Evolutionary conservation across 2,797 vertebrate species (phyloP).

Genomic region (Hapalemur alaotrensis): DNA sequence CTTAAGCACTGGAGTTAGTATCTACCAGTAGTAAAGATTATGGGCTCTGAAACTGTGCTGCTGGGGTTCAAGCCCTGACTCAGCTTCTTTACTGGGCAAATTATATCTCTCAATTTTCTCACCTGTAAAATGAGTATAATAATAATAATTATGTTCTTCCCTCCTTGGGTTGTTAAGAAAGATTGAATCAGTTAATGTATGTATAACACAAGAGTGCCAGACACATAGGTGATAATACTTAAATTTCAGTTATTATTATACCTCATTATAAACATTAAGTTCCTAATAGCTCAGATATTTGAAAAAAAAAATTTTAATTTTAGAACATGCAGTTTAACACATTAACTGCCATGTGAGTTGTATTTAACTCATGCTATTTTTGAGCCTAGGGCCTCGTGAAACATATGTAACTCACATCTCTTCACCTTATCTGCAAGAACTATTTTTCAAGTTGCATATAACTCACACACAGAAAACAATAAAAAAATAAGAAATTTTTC

Average conservation of each 20-base stretch:
- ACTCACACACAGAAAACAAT: too few species aligned
- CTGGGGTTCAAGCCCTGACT: neutral
- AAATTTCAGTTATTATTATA: neutral
- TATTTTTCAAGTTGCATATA: too few species aligned
- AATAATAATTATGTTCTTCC: neutral
- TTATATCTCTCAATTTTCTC: neutral
- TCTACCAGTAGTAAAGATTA: neutral
- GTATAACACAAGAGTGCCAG: neutral
- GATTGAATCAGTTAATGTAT: neutral
- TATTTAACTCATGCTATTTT: too few species aligned
- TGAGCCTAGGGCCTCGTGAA: too few species aligned
- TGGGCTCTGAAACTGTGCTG: neutral
- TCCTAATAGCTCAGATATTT: neutral
- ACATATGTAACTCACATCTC: too few species aligned
- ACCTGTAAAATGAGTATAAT: neutral
- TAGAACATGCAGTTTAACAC: neutral
- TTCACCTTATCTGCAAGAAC: too few species aligned
- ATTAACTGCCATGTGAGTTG: too few species aligned
- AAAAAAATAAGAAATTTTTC: too few species aligned
- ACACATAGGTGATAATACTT: neutral
- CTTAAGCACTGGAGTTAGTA: neutral
- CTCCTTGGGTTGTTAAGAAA: neutral
- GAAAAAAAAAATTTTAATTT: slow-evolving; percentile 57
- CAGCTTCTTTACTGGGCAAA: neutral
- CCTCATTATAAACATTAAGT: neutral